These are phyloP conservation scores for Eutolmus rufibarbis DNA, from an alignment of 2,888 invertebrate genomes.

Conservation along the genomic window DNA sequence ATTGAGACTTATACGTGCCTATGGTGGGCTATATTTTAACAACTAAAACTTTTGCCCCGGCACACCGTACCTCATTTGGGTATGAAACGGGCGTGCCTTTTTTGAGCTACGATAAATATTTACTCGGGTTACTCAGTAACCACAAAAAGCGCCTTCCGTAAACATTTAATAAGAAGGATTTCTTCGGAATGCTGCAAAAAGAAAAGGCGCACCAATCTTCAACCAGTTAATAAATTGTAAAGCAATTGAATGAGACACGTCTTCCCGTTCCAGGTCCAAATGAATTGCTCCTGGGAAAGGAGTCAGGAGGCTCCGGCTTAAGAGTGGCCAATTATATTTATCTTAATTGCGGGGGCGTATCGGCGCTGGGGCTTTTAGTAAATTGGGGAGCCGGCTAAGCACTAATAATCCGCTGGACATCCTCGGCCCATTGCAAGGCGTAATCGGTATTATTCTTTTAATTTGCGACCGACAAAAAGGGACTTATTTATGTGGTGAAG, in stretches of 20 bases:
- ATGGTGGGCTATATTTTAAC: too few species aligned
- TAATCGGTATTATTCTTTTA: neutral
- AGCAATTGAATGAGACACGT: neutral
- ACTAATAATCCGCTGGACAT: neutral
- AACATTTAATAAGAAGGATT: neutral
- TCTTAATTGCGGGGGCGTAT: neutral
- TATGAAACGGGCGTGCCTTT: too few species aligned
- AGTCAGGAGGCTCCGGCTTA: neutral
- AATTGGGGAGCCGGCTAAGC: neutral
- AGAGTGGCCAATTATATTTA: neutral
- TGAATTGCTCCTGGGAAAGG: neutral
- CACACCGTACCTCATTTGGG: too few species aligned
- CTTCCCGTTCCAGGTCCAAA: neutral
- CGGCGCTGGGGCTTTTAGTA: neutral
- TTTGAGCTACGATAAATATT: too few species aligned
- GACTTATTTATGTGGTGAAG: neutral
- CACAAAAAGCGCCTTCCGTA: neutral
- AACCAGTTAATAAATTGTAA: neutral
- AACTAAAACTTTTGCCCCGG: too few species aligned
- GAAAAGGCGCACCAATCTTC: neutral
- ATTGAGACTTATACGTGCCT: too few species aligned
- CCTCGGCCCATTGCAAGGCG: neutral
- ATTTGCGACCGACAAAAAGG: neutral
- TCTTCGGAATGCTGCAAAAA: neutral
- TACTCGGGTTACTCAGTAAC: neutral